Percentiles rank a stretch among this genome's conserved stretches.
phyloP scores from a whole-genome alignment of 1,140 invertebrate genomes.

The Calephelis virginiensis region DNA sequence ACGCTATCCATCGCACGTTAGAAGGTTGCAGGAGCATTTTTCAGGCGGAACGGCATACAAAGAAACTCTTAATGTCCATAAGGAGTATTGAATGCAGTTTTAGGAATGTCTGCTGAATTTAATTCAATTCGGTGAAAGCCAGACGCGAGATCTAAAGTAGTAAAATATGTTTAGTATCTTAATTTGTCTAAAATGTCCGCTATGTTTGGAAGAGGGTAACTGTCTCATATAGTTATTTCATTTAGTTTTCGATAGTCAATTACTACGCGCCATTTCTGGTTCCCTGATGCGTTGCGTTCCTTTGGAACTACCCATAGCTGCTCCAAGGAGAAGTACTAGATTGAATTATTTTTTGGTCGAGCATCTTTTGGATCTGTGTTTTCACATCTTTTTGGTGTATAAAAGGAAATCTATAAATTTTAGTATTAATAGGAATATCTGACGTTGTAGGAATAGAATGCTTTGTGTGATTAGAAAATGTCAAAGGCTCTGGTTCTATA shows the following conservation, averaged over 20 bases:
- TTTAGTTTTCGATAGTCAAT: too few species aligned
- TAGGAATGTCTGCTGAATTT: conserved; percentile 40
- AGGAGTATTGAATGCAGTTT: conserved; percentile 58
- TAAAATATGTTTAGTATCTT: conserved; percentile 40
- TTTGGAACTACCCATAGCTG: not conserved
- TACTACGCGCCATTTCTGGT: not conserved
- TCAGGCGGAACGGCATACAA: conserved; percentile 1
- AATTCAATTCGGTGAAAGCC: conserved; percentile 51
- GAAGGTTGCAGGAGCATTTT: conserved; percentile 44
- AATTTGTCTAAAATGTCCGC: too few species aligned
- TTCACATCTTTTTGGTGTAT: conserved; percentile 58
- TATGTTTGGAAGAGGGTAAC: too few species aligned
- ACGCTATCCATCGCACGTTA: conserved; percentile 63
- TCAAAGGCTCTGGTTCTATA: conserved; percentile 25
- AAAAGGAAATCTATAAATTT: conserved; percentile 35
- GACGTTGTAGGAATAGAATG: conserved; percentile 31
- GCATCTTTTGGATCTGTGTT: conserved; percentile 60
- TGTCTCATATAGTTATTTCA: too few species aligned
- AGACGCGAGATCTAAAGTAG: conserved; percentile 45
- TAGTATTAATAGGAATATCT: conserved; percentile 31
- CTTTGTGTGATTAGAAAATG: conserved; percentile 35
- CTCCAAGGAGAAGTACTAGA: conserved; percentile 46
- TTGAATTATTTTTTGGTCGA: conserved; percentile 57
- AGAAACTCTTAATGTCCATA: conserved; percentile 58
- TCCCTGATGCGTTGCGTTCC: not conserved